Conservation (phyloP, 1,140 invertebrate species). For the Gryllus bimaculatus region DNA sequence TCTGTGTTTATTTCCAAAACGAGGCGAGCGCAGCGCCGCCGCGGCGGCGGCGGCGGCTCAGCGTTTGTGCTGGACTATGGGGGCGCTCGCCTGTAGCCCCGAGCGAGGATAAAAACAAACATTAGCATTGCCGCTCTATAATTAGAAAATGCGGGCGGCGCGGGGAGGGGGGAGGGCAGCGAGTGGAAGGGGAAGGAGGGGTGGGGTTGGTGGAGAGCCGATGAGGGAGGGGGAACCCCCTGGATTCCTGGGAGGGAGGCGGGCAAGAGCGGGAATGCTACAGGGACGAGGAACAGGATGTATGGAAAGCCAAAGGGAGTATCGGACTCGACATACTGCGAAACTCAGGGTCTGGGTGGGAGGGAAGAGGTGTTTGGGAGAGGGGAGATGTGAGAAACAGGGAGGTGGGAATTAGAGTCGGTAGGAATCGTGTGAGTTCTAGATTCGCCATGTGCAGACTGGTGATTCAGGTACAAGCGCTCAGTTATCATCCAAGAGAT, state of each 20-base stretch:
- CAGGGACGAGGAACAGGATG: no score
- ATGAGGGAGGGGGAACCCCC: neutral
- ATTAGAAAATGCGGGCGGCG: neutral
- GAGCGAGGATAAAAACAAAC: slow-evolving; percentile 1
- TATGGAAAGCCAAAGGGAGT: no score
- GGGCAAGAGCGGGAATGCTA: no score
- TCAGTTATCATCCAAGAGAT: no score
- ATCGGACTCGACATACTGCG: no score
- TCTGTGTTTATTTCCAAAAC: neutral
- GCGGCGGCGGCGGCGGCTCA: neutral
- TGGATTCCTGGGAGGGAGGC: neutral
- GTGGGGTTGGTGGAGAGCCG: neutral
- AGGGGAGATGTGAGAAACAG: no score
- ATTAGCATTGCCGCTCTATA: slow-evolving; percentile 1
- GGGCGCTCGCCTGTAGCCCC: neutral
- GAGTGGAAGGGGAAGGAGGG: neutral
- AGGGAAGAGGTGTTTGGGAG: no score
- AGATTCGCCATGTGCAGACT: no score
- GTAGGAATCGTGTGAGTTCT: no score
- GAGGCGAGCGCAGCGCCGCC: neutral
- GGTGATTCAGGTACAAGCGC: no score
- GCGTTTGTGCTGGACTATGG: neutral
- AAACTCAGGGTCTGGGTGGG: no score
- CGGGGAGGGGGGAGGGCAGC: neutral
- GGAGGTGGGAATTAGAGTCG: no score